Base-by-base conservation (phyloP, 2,888 invertebrate species). In the Thecocarcelia acutangulata region DNA sequence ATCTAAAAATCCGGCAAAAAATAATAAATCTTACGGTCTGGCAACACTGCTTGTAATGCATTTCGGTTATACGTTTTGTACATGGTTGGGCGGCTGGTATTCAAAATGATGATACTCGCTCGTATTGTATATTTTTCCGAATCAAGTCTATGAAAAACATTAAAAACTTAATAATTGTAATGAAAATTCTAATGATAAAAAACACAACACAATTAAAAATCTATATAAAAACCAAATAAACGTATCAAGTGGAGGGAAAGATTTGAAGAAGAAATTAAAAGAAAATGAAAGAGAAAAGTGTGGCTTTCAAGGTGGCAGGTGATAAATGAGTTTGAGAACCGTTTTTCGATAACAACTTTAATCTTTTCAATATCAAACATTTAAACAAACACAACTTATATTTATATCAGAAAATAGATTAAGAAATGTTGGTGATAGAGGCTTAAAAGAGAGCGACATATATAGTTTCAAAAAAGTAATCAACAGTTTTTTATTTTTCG, bases 81-180 rank as follows among this genome's bases (percentile, higher is more conserved):
- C 24, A 24, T 42, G 0, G 42, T 21, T n/a, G 9, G n/a, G 21
- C n/a, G 1, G 0, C 5, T 58, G 2, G 9, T 3, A 13, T 59
- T 44, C 17, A 21, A 24, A 11, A n/a, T 15, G 24, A 24, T 42
- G 9, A 42, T 59, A 59, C n/a, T n/a, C n/a, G n/a, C n/a, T n/a
- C n/a, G n/a, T n/a, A n/a, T n/a, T n/a, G n/a, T n/a, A n/a, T n/a
- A 9, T 24, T 63, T 72, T 72, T 77, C 80, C 80, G 83, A 83
- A 83, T 83, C 58, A 80, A 77, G 83, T 83, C 83, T 78, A 74
- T 48, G 21, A 19, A 19, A 37, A 56, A 15, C 3, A 40, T n/a
- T 28, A 19, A 5, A 19, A 42, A 15, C 9, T n/a, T n/a, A n/a
- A 19, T 44, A 9, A 28, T 19, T 37, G 4, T 28, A 28, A 28